Percentiles rank a stretch among this genome's conserved stretches.
These are phyloP conservation scores for Rattus norvegicus DNA, from an alignment of 2,113 vertebrate species.

Conservation along the genomic window GRCr8 NC_086029.1:85761501-85762000, in stretches of 20 bases:
- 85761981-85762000: not conserved
- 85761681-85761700: not conserved
- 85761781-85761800: not conserved
- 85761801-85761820: not conserved
- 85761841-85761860: not conserved
- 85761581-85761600: not conserved
- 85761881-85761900: not conserved
- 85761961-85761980: not conserved
- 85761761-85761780: not conserved
- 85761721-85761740: not conserved
- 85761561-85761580: not conserved
- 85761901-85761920: not conserved
- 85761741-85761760: not conserved
- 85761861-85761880: not conserved
- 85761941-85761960: no score
- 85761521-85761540: rapidly evolving
- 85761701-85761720: not conserved
- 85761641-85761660: not conserved
- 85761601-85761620: not conserved
- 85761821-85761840: not conserved
- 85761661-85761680: not conserved
- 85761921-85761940: not conserved
- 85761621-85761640: not conserved
- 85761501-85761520: not conserved
- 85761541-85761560: not conserved